Percentiles rank a stretch among this genome's conserved stretches.
phyloP scores from a whole-genome alignment of 2,888 invertebrate species.

The Amphipyra tragopoginis region DNA sequence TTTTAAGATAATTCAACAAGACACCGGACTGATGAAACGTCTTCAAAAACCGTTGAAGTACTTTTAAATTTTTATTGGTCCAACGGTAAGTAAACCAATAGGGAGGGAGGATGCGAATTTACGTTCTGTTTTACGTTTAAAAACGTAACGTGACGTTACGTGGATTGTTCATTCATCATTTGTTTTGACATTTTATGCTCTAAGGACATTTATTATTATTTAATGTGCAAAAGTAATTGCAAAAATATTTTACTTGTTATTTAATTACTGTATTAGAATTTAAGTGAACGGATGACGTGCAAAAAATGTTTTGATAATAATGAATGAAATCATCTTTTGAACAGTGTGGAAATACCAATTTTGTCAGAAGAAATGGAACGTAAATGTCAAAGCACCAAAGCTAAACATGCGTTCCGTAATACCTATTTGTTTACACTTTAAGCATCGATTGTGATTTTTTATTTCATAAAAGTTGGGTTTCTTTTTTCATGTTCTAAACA shows the following conservation, averaged over 20 bases:
- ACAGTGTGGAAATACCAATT: background rate
- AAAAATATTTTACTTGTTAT: too few relatives aligned
- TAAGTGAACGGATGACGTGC: too few relatives aligned
- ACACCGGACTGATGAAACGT: slow-evolving; percentile 81
- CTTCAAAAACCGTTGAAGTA: slow-evolving; percentile 84
- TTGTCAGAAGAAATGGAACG: background rate
- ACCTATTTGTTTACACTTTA: background rate
- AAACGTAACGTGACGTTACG: too few relatives aligned
- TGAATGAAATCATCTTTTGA: too few relatives aligned
- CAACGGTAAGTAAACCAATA: slow-evolving; percentile 70
- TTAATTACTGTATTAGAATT: background rate
- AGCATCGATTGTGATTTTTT: background rate
- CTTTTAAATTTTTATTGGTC: slow-evolving; percentile 76
- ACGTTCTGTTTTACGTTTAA: slow-evolving; percentile 61
- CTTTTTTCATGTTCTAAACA: background rate
- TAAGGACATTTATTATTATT: too few relatives aligned
- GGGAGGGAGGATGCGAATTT: slow-evolving; percentile 48
- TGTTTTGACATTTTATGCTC: too few relatives aligned
- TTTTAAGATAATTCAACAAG: slow-evolving; percentile 74
- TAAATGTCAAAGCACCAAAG: background rate
- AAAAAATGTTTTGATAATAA: too few relatives aligned
- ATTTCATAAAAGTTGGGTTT: background rate
- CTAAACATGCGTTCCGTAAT: background rate
- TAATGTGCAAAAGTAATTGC: too few relatives aligned
- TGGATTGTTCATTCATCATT: too few relatives aligned